Evolutionary conservation across 2,888 invertebrate species (phyloP).

Genomic region (Acleris sparsana): DNA sequence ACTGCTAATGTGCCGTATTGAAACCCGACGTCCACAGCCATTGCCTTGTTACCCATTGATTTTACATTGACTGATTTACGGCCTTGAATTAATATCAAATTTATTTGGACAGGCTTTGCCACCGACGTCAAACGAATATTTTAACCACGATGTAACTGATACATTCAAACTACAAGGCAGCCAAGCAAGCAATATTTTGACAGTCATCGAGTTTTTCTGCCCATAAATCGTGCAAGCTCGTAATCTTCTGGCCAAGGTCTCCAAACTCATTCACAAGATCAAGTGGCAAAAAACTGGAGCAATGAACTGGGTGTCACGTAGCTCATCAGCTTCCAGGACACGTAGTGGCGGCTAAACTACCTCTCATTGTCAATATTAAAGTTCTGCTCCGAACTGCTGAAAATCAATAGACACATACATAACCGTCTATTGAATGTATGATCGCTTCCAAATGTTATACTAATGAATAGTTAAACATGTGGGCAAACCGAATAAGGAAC

Average conservation of each 20-base stretch:
- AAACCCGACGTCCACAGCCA: constrained; percentile 71
- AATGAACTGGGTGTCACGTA: constrained; percentile 80
- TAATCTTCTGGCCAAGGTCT: constrained; percentile 39
- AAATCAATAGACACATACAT: constrained; percentile 77
- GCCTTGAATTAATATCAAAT: constrained; percentile 50
- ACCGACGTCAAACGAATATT: constrained; percentile 26
- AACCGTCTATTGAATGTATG: constrained; percentile 71
- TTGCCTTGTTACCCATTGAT: constrained; percentile 63
- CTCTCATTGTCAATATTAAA: constrained; percentile 82
- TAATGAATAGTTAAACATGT: constrained; percentile 53
- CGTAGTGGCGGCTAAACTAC: constrained; percentile 80
- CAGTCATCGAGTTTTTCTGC: constrained; percentile 57
- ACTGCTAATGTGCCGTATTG: constrained; percentile 73
- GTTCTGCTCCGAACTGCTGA: constrained; percentile 71
- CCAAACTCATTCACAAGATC: constrained; percentile 41
- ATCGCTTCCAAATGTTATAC: constrained; percentile 63
- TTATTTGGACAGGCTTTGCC: constrained; percentile 48
- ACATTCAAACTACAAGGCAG: constrained; percentile 39
- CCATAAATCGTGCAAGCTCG: constrained; percentile 58
- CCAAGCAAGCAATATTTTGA: constrained; percentile 46
- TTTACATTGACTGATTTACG: constrained; percentile 52
- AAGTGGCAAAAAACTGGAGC: constrained; percentile 79
- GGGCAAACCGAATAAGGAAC: constrained; percentile 14
- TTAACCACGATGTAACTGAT: constrained; percentile 34
- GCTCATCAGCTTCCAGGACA: constrained; percentile 74